Conservation (phyloP, 2,113 vertebrate genomes). For the Cochlearius cochlearius region DNA sequence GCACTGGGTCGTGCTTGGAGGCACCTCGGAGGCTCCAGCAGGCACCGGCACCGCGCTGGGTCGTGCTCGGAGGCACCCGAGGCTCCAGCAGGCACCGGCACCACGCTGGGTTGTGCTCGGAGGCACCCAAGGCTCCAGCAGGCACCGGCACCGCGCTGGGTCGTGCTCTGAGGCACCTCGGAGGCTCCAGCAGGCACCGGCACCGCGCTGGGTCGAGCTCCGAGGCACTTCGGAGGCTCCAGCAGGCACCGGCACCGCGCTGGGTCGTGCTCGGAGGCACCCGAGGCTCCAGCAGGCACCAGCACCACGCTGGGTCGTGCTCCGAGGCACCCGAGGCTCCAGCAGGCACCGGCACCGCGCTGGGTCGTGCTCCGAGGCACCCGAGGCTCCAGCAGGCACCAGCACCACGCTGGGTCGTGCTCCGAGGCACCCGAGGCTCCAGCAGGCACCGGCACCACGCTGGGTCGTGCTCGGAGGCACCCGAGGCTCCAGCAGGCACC, state of each 20-base stretch:
- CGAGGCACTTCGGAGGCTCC: too few species aligned
- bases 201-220: too few species aligned
- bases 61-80: not conserved
- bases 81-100: not conserved
- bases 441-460: fast-evolving
- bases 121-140: not conserved
- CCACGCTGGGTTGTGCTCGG: not conserved
- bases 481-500: not conserved
- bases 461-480: not conserved
- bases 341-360: fast-evolving
- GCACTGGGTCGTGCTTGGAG: not conserved
- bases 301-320: fast-evolving
- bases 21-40: not conserved
- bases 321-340: too few species aligned
- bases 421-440: too few species aligned
- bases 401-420: fast-evolving
- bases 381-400: not conserved
- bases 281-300: not conserved
- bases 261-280: not conserved
- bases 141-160: too few species aligned
- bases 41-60: too few species aligned
- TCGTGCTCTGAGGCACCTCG: not conserved
- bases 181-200: not conserved
- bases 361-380: not conserved
- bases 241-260: fast-evolving